phyloP scores from a whole-genome alignment of 2,113 vertebrate species.

The Mungos mungo region DNA sequence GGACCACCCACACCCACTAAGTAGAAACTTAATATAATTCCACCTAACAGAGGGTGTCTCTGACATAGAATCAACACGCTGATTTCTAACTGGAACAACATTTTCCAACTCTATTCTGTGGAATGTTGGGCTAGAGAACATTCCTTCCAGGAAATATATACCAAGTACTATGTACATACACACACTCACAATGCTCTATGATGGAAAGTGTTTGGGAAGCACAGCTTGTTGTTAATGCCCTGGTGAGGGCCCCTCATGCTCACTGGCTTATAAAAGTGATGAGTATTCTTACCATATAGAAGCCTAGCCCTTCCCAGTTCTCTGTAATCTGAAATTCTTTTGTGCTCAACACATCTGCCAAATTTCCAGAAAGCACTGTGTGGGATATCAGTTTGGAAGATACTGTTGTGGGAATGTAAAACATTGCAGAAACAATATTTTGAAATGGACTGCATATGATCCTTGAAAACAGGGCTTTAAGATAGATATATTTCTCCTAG shows the following conservation, averaged over 20 bases:
- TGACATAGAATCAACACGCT: neutral
- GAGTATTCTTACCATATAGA: neutral
- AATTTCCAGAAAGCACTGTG: neutral
- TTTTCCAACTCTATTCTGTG: neutral
- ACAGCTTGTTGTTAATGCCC: neutral
- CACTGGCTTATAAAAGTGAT: neutral
- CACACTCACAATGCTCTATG: neutral
- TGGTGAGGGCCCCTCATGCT: neutral
- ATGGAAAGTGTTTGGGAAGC: neutral
- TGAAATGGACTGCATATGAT: neutral
- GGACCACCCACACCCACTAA: neutral
- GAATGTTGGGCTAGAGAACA: neutral
- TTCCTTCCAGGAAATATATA: constrained; percentile 52
- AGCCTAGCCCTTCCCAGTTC: neutral
- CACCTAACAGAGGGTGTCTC: neutral
- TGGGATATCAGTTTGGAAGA: neutral
- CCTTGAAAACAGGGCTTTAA: neutral
- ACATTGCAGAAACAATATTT: neutral
- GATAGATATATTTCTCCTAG: neutral
- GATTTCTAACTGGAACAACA: neutral
- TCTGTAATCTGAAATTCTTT: neutral
- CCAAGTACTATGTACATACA: neutral
- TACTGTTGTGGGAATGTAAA: neutral
- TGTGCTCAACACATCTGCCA: neutral
- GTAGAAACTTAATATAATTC: neutral